Base-by-base conservation (phyloP, 2,797 vertebrate genomes). In the Helicolenus hilgendorfi region DNA sequence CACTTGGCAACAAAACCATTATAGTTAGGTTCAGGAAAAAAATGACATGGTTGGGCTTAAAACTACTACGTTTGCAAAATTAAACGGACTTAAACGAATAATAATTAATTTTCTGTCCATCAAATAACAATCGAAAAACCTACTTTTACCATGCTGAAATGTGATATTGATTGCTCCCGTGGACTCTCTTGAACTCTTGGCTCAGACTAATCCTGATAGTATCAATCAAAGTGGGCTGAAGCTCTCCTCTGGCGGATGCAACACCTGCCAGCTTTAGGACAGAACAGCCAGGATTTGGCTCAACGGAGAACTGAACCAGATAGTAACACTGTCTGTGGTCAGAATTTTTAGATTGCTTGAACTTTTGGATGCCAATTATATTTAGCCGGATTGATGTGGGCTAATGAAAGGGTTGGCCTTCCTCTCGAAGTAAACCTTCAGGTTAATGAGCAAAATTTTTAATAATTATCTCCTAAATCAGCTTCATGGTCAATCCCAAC, bases 381-480 rank as follows among this genome's bases (percentile, higher is more conserved):
- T 85, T 77, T 26, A 53, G 67, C 68, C 11, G 59, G 58, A 68
- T 65, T 72, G 33, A 45, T 70, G 68, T 2, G 13, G 20, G 11
- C 80, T 89, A 77, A 90, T 92, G 91, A 87, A 91, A 81, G 29
- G 49, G 56, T 80, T 36, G 6, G 33, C 41, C 62, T 20, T 11
- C 20, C 5, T 73, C 31, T 31, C 41, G 22, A 24, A 70, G 63
- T 85, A 77, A 87, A 75, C 65, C 60, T 71, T 65, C 55, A 71
- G 85, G 62, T 91, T 89, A 89, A 90, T 89, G 72, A 85, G 64
- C 69, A 64, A 81, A 88, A 88, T 76, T 72, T 18, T 49, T 49
- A 49, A 63, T 85, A 75, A 82, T 85, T 45, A 86, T 79, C 58
- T 81, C 72, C 24, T 68, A 65, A 74, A 67, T 84, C 73, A 7